phyloP scores from a whole-genome alignment of 2,888 invertebrate species.

The Idaea biselata region DNA sequence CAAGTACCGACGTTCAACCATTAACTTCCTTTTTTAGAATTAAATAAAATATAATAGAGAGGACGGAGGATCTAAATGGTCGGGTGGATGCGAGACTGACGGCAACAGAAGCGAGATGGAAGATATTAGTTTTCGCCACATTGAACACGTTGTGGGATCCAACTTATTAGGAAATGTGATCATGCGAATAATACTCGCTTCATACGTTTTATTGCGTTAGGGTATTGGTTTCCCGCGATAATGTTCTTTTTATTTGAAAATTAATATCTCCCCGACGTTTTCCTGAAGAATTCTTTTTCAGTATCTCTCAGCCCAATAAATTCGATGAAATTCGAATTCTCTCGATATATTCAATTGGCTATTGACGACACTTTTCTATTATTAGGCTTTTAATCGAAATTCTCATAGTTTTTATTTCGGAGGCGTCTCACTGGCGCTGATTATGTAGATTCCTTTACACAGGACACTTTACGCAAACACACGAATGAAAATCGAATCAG shows the following conservation, averaged over 20 bases:
- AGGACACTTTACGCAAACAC: conserved; percentile 69
- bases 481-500: conserved; percentile 71
- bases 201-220: conserved; percentile 74
- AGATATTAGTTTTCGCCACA: conserved; percentile 72
- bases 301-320: conserved; percentile 14
- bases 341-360: not conserved
- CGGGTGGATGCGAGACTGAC: conserved; percentile 54
- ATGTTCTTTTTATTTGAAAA: conserved; percentile 46
- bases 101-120: conserved; percentile 48
- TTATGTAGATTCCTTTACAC: conserved; percentile 70
- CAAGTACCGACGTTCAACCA: conserved; percentile 2
- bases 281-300: conserved; percentile 10
- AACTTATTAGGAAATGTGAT: conserved; percentile 78
- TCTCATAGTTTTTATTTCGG: conserved; percentile 55
- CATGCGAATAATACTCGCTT: conserved; percentile 76
- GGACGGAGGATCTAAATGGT: conserved; percentile 46
- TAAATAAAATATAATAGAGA: conserved; percentile 46
- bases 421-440: conserved; percentile 66
- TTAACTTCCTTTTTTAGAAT: conserved; percentile 18
- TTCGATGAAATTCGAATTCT: not conserved
- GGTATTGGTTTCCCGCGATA: conserved; percentile 62
- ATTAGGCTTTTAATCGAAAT: conserved; percentile 17
- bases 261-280: conserved; percentile 26
- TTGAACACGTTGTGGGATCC: conserved; percentile 74
- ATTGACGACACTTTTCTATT: not conserved